Base-by-base conservation (phyloP, 2,888 invertebrate species). In the Phlogophora meticulosa region DNA sequence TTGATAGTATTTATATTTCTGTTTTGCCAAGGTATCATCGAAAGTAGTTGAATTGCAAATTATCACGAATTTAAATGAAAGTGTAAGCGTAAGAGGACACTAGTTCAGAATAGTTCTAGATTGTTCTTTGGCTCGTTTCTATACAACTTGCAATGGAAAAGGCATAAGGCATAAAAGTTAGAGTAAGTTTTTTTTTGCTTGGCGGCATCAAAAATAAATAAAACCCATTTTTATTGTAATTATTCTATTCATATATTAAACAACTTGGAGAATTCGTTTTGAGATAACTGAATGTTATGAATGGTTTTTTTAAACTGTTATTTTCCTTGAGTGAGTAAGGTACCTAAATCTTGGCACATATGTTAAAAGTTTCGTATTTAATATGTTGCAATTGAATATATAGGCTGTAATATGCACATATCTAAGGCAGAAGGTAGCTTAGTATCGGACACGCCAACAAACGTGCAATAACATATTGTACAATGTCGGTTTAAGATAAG, bases 401-500 rank as follows among this genome's bases (percentile, higher is more conserved):
- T 42, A 11, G 1, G 40, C 28, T 5, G 28, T 28, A 2, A 28
- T 28, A 28, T 28, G 28, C 28, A 34, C 32, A 42, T 62, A 22
- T 22, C 17, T 49, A n/a, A 72, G 28, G 36, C 40, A 36, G 20
- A 72, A 61, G 34, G 17, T 22, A 52, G 36, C 49, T 49, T 38
- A 4, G 49, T 28, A 58, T 46, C 45, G 42, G 34, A 36, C 20
- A 20, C 46, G 24, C 24, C 49, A 78, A 73, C 28, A 45, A 36
- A 73, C 36, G 24, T 45, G 49, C 53, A 67, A 58, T 67, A 74
- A 67, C 61, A 48, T 55, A 45, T 22, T 55, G 38, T 52, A 52
- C 49, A 43, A 34, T 46, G 46, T 42, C 40, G 20, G 53, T 69
- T 69, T 58, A 48, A 69, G 60, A 70, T 76, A 75, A 76, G 80